Evolutionary conservation across 2,113 vertebrate species (phyloP), one percentile per base, ranked within the genome.

Genomic region (Brienomyrus longianalis): DNA sequence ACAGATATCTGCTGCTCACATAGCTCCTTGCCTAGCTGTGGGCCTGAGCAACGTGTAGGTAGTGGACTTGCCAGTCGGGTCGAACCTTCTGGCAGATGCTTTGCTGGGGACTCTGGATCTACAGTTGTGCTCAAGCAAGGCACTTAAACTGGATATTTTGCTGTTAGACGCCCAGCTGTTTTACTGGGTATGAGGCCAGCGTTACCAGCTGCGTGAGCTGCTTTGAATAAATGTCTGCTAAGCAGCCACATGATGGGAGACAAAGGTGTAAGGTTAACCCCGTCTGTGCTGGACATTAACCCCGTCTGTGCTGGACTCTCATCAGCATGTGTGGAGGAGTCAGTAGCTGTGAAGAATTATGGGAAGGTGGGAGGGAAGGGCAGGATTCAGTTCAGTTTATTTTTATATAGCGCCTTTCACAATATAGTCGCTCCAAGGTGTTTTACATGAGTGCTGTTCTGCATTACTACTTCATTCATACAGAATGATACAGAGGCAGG

Each of bases 251-350:
- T 19, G 3, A 31, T 5, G 51, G 6, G 15, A 7, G 5, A 15
- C 48, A 21, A 3, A 48, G 62, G 21, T 66, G 59, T 66, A 15
- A 27, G 45, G 3, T 17, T 70, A 45, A 50, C 51, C 35, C 31
- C 13, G 27, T 45, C 11, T 21, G 86, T 8, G n/a, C n/a, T 39
- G 10, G 83, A 21, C 54, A 1, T 10, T 59, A 31, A 43, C 56
- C 43, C 23, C 19, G 10, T 70, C 19, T 27, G 87, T 7, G 35
- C 35, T 50, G 19, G 85, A 19, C 48, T 54, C 47, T 86, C 47
- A n/a, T n/a, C 15, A 7, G 48, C 45, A 13, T 74, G 50, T 93
- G 91, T 86, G 91, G 93, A 93, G 93, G 86, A 89, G 74, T 21
- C 5, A 48, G 66, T 52, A 48, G 80, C 31, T 89, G 74, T 92